Percentiles rank a stretch among this genome's conserved stretches.
Conservation (phyloP, 1,140 invertebrate species). For the Chrysoperla carnea region DNA sequence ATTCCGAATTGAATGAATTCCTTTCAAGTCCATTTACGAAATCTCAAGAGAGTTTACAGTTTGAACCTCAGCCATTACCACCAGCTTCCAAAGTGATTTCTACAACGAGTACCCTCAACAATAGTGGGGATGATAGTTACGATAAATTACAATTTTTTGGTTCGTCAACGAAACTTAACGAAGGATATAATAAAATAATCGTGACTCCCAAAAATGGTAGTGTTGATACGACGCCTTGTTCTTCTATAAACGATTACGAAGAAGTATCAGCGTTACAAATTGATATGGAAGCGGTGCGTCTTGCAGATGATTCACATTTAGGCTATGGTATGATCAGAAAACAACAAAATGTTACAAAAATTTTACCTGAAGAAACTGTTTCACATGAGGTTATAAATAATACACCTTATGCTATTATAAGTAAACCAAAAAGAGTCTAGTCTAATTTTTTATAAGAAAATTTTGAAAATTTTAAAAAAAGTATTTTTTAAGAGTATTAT, state of each 20-base stretch:
- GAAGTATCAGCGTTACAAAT: conserved; percentile 30
- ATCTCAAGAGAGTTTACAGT: conserved; percentile 5
- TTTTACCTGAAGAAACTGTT: conserved; percentile 21
- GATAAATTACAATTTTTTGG: conserved; percentile 65
- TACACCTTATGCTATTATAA: conserved; percentile 59
- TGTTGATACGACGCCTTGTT: conserved; percentile 18
- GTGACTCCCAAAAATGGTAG: conserved; percentile 23
- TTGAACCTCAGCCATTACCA: conserved; percentile 6
- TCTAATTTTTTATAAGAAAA: no score
- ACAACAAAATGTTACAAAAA: conserved; percentile 21
- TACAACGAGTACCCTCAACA: conserved; percentile 2
- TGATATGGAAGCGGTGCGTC: conserved; percentile 38
- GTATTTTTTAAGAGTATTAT: no score
- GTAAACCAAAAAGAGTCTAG: conserved; percentile 61
- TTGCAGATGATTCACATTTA: conserved; percentile 58
- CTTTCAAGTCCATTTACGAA: conserved; percentile 14
- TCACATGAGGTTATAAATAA: conserved; percentile 54
- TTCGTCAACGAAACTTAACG: conserved; percentile 44
- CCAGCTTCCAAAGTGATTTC: conserved; percentile 15
- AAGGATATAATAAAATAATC: conserved; percentile 48
- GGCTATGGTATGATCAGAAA: conserved; percentile 61
- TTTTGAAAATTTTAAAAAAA: no score
- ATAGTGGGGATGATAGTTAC: conserved; percentile 35
- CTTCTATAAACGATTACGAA: conserved; percentile 45
- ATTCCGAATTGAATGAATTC: conserved; percentile 15